phyloP scores from a whole-genome alignment of 2,888 invertebrate genomes.

The Leistus spinibarbis region DNA sequence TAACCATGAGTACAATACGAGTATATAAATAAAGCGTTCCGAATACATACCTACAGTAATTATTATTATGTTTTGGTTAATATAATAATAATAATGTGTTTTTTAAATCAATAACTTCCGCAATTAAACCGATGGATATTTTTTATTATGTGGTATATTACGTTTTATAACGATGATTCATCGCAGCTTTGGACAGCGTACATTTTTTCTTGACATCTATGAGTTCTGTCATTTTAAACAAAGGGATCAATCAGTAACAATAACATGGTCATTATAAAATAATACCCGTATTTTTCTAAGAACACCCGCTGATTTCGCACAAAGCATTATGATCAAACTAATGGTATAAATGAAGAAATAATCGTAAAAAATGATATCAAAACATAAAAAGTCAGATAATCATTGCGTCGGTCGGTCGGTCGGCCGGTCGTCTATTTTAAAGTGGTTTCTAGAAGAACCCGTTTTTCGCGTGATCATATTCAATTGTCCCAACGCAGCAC shows the following conservation, averaged over 20 bases:
- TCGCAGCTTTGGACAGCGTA: too few species aligned
- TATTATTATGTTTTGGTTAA: too few species aligned
- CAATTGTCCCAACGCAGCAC: constrained; percentile 1
- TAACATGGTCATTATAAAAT: background rate
- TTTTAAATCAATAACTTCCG: too few species aligned
- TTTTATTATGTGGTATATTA: too few species aligned
- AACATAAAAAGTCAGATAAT: background rate
- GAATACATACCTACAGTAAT: too few species aligned
- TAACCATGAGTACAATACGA: too few species aligned
- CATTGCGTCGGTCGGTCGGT: too few species aligned
- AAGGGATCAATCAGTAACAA: background rate
- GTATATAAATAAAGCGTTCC: too few species aligned
- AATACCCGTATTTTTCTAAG: background rate
- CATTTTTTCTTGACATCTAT: too few species aligned
- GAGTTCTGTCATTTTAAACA: background rate
- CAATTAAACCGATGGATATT: too few species aligned
- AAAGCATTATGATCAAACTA: background rate
- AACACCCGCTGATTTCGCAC: background rate
- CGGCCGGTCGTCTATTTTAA: background rate
- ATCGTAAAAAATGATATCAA: background rate
- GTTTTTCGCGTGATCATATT: constrained; percentile 20
- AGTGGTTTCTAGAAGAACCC: background rate
- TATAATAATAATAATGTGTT: too few species aligned
- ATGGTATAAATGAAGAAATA: background rate
- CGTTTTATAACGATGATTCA: too few species aligned